Evolutionary conservation across 92 coral and sea anemone genomes (phyloP).

Genomic region (Anthopleura xanthogrammica): DNA sequence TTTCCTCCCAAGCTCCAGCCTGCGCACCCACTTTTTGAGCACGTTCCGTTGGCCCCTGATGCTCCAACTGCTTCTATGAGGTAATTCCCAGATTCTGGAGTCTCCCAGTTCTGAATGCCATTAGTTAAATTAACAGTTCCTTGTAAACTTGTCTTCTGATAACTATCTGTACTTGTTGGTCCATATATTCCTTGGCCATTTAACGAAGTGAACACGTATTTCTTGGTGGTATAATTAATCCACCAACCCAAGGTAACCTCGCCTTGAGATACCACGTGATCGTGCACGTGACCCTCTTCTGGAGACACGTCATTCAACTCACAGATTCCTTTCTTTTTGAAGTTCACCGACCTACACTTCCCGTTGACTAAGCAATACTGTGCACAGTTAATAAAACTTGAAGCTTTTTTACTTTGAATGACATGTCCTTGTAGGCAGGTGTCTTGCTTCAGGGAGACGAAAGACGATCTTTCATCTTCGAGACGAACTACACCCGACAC

Average conservation of each 20-base stretch:
- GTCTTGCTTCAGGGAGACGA: background rate
- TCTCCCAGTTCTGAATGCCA: conserved; percentile 86
- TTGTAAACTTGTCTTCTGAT: conserved; percentile 58
- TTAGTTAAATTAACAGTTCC: conserved; percentile 54
- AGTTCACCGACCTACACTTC: conserved; percentile 24
- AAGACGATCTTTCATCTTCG: conserved; percentile 29
- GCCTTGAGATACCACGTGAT: background rate
- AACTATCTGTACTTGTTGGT: conserved; percentile 54
- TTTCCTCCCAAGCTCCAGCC: conserved; percentile 63
- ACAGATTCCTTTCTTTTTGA: conserved; percentile 15
- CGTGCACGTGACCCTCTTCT: background rate
- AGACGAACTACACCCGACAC: conserved; percentile 10
- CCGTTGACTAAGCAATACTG: conserved; percentile 12
- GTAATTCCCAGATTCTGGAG: conserved; percentile 76
- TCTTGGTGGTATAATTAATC: background rate
- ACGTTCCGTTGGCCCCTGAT: conserved; percentile 83
- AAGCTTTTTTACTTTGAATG: conserved; percentile 8
- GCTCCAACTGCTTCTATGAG: conserved; percentile 79
- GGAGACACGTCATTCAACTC: conserved; percentile 23
- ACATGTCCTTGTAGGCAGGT: conserved; percentile 20
- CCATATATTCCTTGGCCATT: conserved; percentile 59
- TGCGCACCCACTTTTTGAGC: background rate
- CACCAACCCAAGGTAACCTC: conserved; percentile 14
- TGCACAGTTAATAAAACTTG: conserved; percentile 18
- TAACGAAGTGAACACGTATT: conserved; percentile 56